Evolutionary conservation across 2,797 vertebrate species (phyloP).

Genomic region (Borostomias antarcticus): DNA sequence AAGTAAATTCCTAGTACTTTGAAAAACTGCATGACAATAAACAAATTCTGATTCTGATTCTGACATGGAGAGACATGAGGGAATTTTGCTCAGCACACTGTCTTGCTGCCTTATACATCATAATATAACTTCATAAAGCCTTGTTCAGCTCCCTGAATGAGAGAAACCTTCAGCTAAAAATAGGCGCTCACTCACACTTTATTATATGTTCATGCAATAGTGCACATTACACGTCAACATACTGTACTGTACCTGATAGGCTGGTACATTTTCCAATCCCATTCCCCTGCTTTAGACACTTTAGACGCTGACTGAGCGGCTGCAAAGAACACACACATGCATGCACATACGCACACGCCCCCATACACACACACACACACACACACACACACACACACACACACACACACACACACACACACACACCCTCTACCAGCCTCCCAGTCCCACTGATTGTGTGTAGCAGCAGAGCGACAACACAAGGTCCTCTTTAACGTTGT

Average conservation of each 20-base stretch:
- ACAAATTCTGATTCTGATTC: no score
- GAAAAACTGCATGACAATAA: no score
- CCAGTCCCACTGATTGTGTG: neutral
- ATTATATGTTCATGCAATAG: slow-evolving; percentile 1
- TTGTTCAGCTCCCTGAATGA: neutral
- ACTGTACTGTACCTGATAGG: no score
- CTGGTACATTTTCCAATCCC: slow-evolving; percentile 37
- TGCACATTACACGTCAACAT: slow-evolving; percentile 24
- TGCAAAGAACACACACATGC: slow-evolving; percentile 28
- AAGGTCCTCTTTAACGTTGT: neutral
- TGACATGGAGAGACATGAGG: no score
- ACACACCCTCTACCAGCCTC: neutral
- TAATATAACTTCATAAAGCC: slow-evolving; percentile 6
- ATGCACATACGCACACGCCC: neutral
- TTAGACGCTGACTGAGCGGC: slow-evolving; percentile 31
- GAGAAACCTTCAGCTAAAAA: neutral
- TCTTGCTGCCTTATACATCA: neutral
- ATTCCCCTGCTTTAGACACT: slow-evolving; percentile 25
- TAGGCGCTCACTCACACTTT: no score
- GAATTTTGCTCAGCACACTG: neutral
- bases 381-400: neutral
- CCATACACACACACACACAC: neutral
- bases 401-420: slow-evolving; percentile 4
- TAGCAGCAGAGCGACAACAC: neutral
- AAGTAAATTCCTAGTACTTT: no score